These are phyloP conservation scores for Hemiprocne comata DNA, from an alignment of 2,113 vertebrate species.

Conservation along the genomic window DNA sequence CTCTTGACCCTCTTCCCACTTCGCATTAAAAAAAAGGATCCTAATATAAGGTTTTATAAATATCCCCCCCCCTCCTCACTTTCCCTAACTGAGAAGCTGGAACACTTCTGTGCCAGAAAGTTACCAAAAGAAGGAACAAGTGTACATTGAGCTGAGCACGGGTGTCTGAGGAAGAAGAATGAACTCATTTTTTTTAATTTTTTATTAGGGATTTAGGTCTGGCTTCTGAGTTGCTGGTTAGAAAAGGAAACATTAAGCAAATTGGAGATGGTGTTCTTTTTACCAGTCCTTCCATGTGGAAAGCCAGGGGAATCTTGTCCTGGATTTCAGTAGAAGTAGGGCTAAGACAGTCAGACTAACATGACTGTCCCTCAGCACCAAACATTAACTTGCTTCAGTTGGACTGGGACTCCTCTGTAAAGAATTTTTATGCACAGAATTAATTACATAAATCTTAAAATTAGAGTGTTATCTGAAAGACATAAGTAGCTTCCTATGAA, in stretches of 20 bases:
- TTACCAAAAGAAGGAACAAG: neutral
- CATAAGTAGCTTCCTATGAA: neutral
- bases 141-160: neutral
- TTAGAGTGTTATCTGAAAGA: neutral
- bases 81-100: neutral
- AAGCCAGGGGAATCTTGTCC: neutral
- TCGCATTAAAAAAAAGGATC: neutral
- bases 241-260: neutral
- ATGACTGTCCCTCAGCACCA: neutral
- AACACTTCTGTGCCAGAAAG: neutral
- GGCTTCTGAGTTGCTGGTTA: neutral
- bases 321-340: neutral
- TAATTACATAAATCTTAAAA: neutral
- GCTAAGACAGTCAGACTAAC: neutral
- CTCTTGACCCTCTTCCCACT: neutral
- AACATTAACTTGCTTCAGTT: neutral
- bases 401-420: neutral
- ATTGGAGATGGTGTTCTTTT: neutral
- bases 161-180: neutral
- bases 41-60: neutral
- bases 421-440: neutral
- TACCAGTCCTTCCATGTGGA: neutral
- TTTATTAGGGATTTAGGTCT: neutral
- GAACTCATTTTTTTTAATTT: neutral
- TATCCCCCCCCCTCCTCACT: rapidly evolving